These are phyloP conservation scores for Cataglyphis rosenhaueri DNA, from an alignment of 2,888 invertebrate genomes.

Conservation along the genomic window DNA sequence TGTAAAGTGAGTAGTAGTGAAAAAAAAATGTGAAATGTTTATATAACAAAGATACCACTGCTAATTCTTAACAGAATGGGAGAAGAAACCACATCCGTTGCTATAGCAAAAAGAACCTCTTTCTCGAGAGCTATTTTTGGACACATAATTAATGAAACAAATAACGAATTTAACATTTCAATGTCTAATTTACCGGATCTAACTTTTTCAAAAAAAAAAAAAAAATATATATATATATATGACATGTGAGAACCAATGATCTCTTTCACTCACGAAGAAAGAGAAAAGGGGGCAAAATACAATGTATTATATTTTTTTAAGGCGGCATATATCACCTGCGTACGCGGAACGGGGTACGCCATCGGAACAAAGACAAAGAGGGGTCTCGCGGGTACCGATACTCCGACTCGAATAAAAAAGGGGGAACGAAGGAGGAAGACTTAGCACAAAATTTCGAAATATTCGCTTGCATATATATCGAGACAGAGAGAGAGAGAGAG, in stretches of 20 bases:
- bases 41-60: slow-evolving; percentile 13
- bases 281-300: not conserved
- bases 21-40: not conserved
- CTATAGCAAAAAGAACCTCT: not conserved
- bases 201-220: not conserved
- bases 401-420: not conserved
- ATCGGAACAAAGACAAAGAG: slow-evolving; percentile 50
- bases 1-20: not conserved
- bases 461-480: not conserved
- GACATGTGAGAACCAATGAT: not conserved
- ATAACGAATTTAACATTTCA: not conserved
- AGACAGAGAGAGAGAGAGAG: not conserved
- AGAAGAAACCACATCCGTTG: not conserved
- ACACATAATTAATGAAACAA: slow-evolving; percentile 38
- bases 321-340: not conserved
- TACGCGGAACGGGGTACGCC: slow-evolving; percentile 23
- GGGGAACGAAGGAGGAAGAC: too few relatives aligned
- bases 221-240: too few relatives aligned
- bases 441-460: not conserved
- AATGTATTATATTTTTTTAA: not conserved
- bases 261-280: not conserved
- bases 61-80: not conserved
- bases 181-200: too few relatives aligned
- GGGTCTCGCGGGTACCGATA: not conserved
- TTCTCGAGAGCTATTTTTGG: slow-evolving; percentile 1